Base-by-base conservation (phyloP, 2,888 invertebrate species). In the Mystacides longicornis region DNA sequence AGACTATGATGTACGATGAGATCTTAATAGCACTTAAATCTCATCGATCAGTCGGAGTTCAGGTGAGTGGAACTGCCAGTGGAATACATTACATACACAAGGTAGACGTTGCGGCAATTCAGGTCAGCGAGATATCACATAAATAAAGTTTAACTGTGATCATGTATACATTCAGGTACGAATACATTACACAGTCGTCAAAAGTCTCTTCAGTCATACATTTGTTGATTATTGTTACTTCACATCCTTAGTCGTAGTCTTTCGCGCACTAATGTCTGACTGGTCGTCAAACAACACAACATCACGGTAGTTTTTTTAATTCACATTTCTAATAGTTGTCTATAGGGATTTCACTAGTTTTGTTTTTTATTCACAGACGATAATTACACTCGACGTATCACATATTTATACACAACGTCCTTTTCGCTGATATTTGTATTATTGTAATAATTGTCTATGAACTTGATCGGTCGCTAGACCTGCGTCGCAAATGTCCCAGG, bases 401-500 rank as follows among this genome's bases (percentile, higher is more conserved):
- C n/a, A n/a, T n/a, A n/a, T 58, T 54, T 56, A 51, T 56, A 42
- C 56, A 57, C 55, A 55, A 48, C 46, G 58, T 60, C 55, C 51
- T 48, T 59, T 50, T 22, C 45, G 19, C 54, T 51, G n/a, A n/a
- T n/a, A n/a, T n/a, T n/a, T n/a, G n/a, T n/a, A n/a, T n/a, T n/a
- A n/a, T n/a, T n/a, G n/a, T n/a, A n/a, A n/a, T n/a, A 56, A 23
- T 37, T 37, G 16, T 37, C 37, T 37, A 37, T 37, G 43, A 37
- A 23, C 46, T 37, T 33, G 50, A 51, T 50, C 54, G 54, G 51
- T 63, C 72, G 79, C 82, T 86, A 87, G 77, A 86, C 87, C 79
- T 86, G 86, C 68, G 86, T 87, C 66, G 86, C 86, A 70, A 85
- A 85, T 69, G 83, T 83, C 61, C 75, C 75, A 63, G 71, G 66